phyloP scores from a whole-genome alignment of 2,113 vertebrate species.

The Siniperca knerii region DNA sequence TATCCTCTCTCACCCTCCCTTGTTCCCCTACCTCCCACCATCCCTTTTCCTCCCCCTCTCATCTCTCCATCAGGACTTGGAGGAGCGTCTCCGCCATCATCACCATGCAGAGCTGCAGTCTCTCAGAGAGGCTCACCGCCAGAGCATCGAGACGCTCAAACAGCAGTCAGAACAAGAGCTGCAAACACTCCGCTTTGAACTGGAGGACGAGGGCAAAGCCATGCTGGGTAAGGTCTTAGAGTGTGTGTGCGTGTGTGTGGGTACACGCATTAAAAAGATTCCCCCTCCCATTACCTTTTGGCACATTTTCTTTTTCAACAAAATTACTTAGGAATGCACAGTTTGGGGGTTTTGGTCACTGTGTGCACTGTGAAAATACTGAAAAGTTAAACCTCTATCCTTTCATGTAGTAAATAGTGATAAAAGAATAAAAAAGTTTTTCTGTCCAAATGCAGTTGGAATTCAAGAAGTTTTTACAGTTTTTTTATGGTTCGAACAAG shows the following conservation, averaged over 20 bases:
- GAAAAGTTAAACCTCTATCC: not conserved
- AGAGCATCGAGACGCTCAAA: conserved; percentile 94
- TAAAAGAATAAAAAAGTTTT: not conserved
- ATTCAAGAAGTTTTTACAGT: not conserved
- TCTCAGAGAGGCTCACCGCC: conserved; percentile 93
- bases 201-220: conserved; percentile 98
- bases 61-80: conserved; percentile 86
- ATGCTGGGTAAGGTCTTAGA: conserved; percentile 90
- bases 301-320: not conserved
- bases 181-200: conserved; percentile 95
- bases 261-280: not conserved
- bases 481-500: no score
- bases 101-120: conserved; percentile 93
- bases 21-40: not conserved
- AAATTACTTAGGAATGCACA: not conserved
- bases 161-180: conserved; percentile 97
- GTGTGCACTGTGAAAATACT: not conserved
- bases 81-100: conserved; percentile 93
- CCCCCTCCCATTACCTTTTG: not conserved
- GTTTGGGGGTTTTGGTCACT: not conserved
- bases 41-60: no score
- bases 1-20: not conserved
- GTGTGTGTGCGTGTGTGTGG: conserved; percentile 2
- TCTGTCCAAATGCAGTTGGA: not conserved
- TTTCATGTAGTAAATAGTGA: not conserved